These are phyloP conservation scores for Trypoxylon attenuatum DNA, from an alignment of 2,888 invertebrate genomes.

Conservation along the genomic window DNA sequence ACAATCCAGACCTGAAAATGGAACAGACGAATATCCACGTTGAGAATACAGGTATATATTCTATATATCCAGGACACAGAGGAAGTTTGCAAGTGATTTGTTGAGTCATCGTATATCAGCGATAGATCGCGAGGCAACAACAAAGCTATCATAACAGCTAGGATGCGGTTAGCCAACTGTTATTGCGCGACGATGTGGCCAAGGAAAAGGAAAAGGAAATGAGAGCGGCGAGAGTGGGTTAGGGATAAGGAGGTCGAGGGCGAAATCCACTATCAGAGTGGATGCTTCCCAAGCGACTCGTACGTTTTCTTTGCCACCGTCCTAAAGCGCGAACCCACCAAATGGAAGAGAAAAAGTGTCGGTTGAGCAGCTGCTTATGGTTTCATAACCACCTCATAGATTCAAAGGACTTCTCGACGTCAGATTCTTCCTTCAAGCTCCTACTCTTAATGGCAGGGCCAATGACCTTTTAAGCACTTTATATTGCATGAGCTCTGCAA, in stretches of 20 bases:
- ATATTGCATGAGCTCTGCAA: too few relatives aligned
- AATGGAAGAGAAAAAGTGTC: slow-evolving; percentile 33
- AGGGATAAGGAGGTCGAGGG: slow-evolving; percentile 38
- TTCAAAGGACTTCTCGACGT: slow-evolving; percentile 30
- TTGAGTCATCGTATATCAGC: slow-evolving; percentile 16
- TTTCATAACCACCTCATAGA: slow-evolving; percentile 52
- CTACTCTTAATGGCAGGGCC: too few relatives aligned
- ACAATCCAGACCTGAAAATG: neutral
- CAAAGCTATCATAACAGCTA: slow-evolving; percentile 25
- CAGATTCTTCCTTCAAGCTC: too few relatives aligned
- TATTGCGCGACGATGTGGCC: slow-evolving; percentile 30
- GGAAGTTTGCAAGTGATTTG: neutral
- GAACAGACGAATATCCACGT: neutral
- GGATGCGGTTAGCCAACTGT: slow-evolving; percentile 37
- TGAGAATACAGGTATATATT: neutral
- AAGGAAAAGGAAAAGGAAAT: slow-evolving; percentile 1
- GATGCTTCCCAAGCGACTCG: slow-evolving; percentile 62
- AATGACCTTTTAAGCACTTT: neutral
- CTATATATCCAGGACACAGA: neutral
- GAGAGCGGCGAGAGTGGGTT: slow-evolving; percentile 19
- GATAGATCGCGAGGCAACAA: slow-evolving; percentile 20
- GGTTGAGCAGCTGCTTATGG: slow-evolving; percentile 41
- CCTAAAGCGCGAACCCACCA: slow-evolving; percentile 59
- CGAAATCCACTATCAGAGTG: slow-evolving; percentile 63
- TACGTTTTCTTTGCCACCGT: slow-evolving; percentile 61